Base-by-base conservation (phyloP, 2,888 invertebrate species). In the Sarcophaga subvicina region DNA sequence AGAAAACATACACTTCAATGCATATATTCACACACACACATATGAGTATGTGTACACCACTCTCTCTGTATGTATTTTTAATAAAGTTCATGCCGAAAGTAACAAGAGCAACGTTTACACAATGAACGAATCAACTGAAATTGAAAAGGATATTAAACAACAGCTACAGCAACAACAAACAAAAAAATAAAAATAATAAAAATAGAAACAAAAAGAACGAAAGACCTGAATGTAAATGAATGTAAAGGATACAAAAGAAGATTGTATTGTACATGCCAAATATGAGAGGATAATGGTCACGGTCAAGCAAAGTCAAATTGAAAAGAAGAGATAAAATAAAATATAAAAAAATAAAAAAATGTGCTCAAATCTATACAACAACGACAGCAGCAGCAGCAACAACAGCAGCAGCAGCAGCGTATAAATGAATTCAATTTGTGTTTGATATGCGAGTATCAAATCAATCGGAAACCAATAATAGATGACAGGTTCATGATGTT, bases 201-300 rank as follows among this genome's bases (percentile, higher is more conserved):
- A 37, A 10, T 10, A 37, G 10, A 37, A 37, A 8, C 10, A 37
- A 10, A 37, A 37, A 37, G 37, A 37, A 8, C 37, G 37, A 37
- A 37, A 8, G 10, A 45, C 45, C 22, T 59, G 25, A 22, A 63
- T 22, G 20, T 72, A 54, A 59, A 54, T 17, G 25, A 49, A 25
- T 20, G 60, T n/a, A 80, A 77, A 60, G 62, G 45, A 70, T 54
- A 70, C 62, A 20, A 80, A 60, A 62, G 37, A 37, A 37, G 37
- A 37, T 10, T 37, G 37, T 37, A 37, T 37, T 37, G 8, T 37
- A 37, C 37, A 37, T 37, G 8, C 37, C 27, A 63, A 49, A 71
- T 66, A 71, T 77, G 67, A 60, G 49, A 72, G 37, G 25, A 71
- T 62, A 78, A 77, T 83, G 77, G 82, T 83, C 82, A 83, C 72